Evolutionary conservation across 2,888 invertebrate genomes (phyloP), one percentile per base, ranked within the genome.

Genomic region (Oscheius sp.): DNA sequence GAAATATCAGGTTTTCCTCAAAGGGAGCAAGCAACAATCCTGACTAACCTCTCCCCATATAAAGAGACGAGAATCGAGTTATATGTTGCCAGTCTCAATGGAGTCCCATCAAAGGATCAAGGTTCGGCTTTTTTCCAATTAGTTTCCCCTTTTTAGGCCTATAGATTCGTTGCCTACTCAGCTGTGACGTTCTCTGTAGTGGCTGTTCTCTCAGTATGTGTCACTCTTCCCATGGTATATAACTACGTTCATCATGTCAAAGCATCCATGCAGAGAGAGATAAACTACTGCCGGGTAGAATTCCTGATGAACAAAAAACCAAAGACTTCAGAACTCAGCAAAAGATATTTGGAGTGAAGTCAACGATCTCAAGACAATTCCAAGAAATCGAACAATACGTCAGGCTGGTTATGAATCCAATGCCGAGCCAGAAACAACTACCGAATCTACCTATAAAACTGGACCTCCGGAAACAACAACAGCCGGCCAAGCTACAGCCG

Each of bases 211-310:
- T 70, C 74, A 29, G 77, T 75, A 17, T 77, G 77, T 45, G 72
- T 77, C 31, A 82, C 84, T n/a, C 76, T 84, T 37, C 84, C 84
- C 8, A 84, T 84, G 84, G 84, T 84, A 17, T 84, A 84, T 82
- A 85, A 84, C 78, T 85, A 84, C 71, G 84, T 84, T 31, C 81
- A 82, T 64, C 78, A 83, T 57, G 84, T 84, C 39, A 80, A 82
- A 61, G 68, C 76, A 4, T 74, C 80, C 50, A 85, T 85, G 83
- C 82, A 84, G 70, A 79, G 73, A 53, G 84, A 84, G 69, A 78
- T 84, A 72, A 73, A 69, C 53, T 84, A 81, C 78, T 84, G 84
- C 79, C 83, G 81, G 70, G 82, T 78, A 20, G 8, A n/a, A 3
- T 1, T 12, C 2, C 4, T 27, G 2, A 12, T 27, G 10, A n/a